Conservation (phyloP, 2,888 invertebrate genomes). For the Ichneumoninae sp. region DNA sequence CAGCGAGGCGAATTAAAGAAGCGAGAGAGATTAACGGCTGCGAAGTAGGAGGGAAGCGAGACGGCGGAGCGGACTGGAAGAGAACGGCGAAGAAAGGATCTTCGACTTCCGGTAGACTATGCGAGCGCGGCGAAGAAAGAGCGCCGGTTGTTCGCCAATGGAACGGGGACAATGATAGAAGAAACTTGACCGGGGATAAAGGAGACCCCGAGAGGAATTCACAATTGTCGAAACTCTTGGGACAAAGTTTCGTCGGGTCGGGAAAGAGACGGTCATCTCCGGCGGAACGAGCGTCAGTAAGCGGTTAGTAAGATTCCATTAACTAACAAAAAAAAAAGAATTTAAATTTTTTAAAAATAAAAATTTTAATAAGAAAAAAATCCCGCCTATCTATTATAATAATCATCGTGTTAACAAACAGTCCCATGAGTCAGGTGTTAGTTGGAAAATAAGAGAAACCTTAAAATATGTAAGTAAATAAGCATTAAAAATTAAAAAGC, state of each 20-base stretch:
- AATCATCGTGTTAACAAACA: neutral
- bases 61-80: conserved; percentile 38
- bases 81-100: conserved; percentile 32
- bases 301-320: neutral
- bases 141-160: conserved; percentile 25
- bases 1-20: neutral
- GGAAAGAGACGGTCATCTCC: conserved; percentile 15
- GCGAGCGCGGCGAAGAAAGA: conserved; percentile 2
- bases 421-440: too few relatives aligned
- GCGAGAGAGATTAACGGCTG: conserved; percentile 49
- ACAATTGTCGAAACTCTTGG: conserved; percentile 53
- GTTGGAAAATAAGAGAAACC: neutral
- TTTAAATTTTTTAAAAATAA: neutral
- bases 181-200: conserved; percentile 53
- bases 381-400: neutral
- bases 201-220: neutral
- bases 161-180: conserved; percentile 54
- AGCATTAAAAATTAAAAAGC: too few relatives aligned
- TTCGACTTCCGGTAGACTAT: conserved; percentile 43
- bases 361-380: neutral
- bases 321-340: neutral
- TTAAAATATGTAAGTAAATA: too few relatives aligned
- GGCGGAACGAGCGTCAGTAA: neutral
- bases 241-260: conserved; percentile 42
- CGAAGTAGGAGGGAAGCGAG: conserved; percentile 32